Evolutionary conservation across 2,113 vertebrate genomes (phyloP).

Genomic region (Chaetodon auriga): DNA sequence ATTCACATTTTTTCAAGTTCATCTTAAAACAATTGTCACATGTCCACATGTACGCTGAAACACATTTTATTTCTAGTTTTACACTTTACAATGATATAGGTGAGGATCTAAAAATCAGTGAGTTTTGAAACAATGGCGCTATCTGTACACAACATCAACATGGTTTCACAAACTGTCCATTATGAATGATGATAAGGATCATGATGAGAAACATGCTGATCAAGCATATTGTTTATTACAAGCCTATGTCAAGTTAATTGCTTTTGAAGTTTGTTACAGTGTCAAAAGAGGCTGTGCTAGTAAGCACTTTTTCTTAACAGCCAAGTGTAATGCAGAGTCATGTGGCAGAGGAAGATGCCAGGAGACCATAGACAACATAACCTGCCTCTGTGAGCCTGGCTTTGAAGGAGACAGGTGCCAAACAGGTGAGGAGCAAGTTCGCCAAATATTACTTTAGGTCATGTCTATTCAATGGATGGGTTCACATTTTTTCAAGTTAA

Average conservation of each 20-base stretch:
- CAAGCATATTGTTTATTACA: slow-evolving; percentile 78
- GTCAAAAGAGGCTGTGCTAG: neutral
- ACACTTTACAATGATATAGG: no score
- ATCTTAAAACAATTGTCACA: neutral
- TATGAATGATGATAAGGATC: no score
- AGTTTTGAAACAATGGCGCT: no score
- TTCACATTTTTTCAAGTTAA: no score
- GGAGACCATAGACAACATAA: slow-evolving; percentile 66
- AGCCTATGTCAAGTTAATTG: neutral
- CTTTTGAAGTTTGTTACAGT: neutral
- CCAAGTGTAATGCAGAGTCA: slow-evolving; percentile 62
- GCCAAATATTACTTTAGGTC: neutral
- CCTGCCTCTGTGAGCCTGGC: slow-evolving; percentile 70
- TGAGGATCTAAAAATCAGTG: no score
- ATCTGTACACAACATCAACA: no score
- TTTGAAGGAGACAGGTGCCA: slow-evolving; percentile 71
- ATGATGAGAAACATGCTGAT: slow-evolving; percentile 86
- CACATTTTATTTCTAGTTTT: no score
- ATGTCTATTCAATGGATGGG: no score
- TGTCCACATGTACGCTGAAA: no score
- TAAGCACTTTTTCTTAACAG: slow-evolving; percentile 45
- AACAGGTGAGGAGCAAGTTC: slow-evolving; percentile 51
- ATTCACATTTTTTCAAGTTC: neutral
- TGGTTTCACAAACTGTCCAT: no score
- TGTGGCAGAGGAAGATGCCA: slow-evolving; percentile 72